These are phyloP conservation scores for Ictidomys tridecemlineatus DNA, from an alignment of 2,113 vertebrate genomes.

Conservation along the genomic window DNA sequence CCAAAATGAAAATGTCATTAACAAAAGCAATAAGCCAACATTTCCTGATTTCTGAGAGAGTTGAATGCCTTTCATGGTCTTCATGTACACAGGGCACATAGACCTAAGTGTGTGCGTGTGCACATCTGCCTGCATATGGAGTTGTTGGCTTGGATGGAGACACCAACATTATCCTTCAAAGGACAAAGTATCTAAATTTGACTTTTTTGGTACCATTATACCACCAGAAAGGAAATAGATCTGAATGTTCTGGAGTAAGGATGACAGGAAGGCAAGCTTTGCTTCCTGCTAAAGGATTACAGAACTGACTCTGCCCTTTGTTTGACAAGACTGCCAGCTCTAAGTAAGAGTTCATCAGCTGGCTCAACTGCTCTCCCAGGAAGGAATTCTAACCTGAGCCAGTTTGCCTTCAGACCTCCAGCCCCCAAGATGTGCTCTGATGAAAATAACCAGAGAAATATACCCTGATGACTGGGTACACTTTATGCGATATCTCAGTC, in stretches of 20 bases:
- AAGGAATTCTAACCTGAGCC: background rate
- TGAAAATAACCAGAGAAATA: background rate
- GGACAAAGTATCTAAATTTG: background rate
- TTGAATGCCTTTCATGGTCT: background rate
- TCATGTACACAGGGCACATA: background rate
- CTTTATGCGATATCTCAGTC: background rate
- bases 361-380: background rate
- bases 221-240: conserved; percentile 59
- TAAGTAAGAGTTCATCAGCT: background rate
- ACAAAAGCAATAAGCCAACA: background rate
- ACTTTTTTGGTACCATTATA: conserved; percentile 39
- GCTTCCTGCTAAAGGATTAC: conserved; percentile 49
- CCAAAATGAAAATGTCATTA: conserved; percentile 24
- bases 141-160: conserved; percentile 6
- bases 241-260: conserved; percentile 4
- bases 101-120: background rate
- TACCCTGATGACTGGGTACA: background rate
- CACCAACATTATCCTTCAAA: background rate
- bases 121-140: background rate
- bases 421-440: background rate
- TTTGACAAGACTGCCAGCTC: conserved; percentile 34
- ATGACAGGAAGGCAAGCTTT: conserved; percentile 56
- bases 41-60: conserved; percentile 24
- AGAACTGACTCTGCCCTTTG: conserved; percentile 2
- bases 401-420: conserved; percentile 15